Conservation (phyloP, 2,797 vertebrate genomes). For the Rhyacichthys aspro region DNA sequence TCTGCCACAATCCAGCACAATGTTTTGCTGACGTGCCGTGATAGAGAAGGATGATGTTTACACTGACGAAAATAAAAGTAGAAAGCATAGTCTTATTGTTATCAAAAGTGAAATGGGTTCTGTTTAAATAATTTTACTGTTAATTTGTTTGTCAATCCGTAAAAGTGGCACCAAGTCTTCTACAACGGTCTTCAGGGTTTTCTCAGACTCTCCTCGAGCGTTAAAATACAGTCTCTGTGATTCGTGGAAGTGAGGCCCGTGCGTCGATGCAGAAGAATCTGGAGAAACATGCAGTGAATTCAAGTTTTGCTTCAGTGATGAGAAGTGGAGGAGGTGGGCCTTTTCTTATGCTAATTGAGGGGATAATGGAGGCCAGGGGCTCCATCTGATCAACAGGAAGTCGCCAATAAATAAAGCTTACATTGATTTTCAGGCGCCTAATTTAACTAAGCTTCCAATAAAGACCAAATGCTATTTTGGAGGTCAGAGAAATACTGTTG, state of each 20-base stretch:
- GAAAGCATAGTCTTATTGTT: no score
- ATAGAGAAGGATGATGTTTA: no score
- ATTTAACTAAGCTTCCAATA: constrained; percentile 8
- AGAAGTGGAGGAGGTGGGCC: constrained; percentile 21
- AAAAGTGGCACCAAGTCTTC: no score
- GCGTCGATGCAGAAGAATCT: constrained; percentile 6
- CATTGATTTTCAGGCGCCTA: constrained; percentile 5
- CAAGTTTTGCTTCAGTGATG: constrained; percentile 1
- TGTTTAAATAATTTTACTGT: no score
- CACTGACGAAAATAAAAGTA: no score
- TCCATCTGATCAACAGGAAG: constrained; percentile 9
- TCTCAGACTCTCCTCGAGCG: neutral
- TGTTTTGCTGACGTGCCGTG: no score
- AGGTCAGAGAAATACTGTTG: neutral
- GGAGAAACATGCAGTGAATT: neutral
- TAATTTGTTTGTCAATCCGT: no score
- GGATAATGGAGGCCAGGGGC: constrained; percentile 7
- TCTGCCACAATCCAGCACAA: constrained; percentile 42
- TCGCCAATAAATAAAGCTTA: neutral
- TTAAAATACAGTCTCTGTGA: neutral
- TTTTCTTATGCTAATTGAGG: constrained; percentile 45
- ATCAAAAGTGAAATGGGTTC: no score
- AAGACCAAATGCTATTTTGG: neutral
- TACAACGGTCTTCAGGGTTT: neutral
- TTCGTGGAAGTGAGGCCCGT: neutral